These are phyloP conservation scores for Enteromius radiatus DNA, from an alignment of 2,797 vertebrate genomes.

Conservation along the genomic window DNA sequence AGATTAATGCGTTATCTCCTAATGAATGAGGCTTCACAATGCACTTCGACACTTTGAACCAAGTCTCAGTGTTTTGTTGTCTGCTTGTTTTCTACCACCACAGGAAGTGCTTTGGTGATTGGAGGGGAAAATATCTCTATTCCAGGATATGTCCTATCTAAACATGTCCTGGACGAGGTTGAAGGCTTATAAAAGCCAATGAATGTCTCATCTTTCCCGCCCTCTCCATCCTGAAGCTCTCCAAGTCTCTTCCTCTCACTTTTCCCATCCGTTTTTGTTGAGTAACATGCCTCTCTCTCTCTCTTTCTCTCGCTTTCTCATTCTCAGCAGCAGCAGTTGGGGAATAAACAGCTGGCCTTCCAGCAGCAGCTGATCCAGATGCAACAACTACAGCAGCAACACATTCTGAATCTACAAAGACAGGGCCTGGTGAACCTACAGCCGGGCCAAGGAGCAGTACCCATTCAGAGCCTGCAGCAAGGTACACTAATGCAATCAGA, in stretches of 20 bases:
- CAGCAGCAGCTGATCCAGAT: conserved; percentile 99
- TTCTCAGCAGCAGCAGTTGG: conserved; percentile 81
- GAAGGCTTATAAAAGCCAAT: conserved; percentile 57
- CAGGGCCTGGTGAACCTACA: conserved; percentile 95
- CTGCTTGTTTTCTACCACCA: conserved; percentile 47
- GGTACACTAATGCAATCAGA: conserved; percentile 75
- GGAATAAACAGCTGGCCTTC: conserved; percentile 98
- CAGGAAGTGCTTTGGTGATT: conserved; percentile 56
- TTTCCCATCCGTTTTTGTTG: conserved; percentile 26
- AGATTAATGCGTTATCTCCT: conserved; percentile 55
- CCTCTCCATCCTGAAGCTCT: conserved; percentile 66
- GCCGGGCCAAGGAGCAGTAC: conserved; percentile 84
- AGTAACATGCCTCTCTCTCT: conserved; percentile 35
- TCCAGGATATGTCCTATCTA: conserved; percentile 62
- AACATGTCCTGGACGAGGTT: conserved; percentile 51
- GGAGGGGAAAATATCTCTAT: conserved; percentile 55
- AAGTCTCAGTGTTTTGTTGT: conserved; percentile 20
- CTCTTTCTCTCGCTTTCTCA: conserved; percentile 58
- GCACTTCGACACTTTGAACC: conserved; percentile 33
- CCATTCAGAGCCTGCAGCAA: conserved; percentile 95
- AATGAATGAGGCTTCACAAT: conserved; percentile 27
- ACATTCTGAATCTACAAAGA: conserved; percentile 97
- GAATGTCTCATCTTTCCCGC: conserved; percentile 54
- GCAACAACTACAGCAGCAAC: conserved; percentile 99
- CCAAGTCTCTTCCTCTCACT: conserved; percentile 56